These are phyloP conservation scores for Epirrhoe tristata DNA, from an alignment of 2,888 invertebrate species.

Conservation along the genomic window DNA sequence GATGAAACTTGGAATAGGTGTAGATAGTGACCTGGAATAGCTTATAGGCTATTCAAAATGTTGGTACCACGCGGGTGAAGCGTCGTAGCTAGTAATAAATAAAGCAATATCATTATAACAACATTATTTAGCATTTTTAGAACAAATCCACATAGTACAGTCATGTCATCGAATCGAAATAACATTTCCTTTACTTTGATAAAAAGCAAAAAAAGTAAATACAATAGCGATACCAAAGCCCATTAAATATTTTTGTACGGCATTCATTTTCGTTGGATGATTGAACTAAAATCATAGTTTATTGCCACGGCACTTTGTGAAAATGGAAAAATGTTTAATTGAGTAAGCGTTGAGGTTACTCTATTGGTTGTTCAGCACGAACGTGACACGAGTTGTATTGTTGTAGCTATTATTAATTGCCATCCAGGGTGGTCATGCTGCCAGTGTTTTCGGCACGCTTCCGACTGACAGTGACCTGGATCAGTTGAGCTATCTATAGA, in stretches of 20 bases:
- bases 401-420: too few relatives aligned
- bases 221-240: constrained; percentile 7
- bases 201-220: not conserved
- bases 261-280: constrained; percentile 14
- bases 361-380: not conserved
- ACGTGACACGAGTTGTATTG: not conserved
- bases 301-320: constrained; percentile 23
- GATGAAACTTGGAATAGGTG: too few relatives aligned
- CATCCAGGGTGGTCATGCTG: too few relatives aligned
- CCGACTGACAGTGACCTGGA: too few relatives aligned
- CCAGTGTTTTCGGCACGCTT: too few relatives aligned
- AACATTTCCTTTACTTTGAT: not conserved
- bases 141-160: not conserved
- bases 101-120: not conserved
- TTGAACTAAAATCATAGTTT: constrained; percentile 28
- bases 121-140: not conserved
- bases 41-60: too few relatives aligned
- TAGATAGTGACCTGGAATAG: too few relatives aligned
- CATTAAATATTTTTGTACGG: constrained; percentile 3
- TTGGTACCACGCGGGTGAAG: too few relatives aligned
- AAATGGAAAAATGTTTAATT: constrained; percentile 33
- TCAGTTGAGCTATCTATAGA: too few relatives aligned
- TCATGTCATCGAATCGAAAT: not conserved
- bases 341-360: constrained; percentile 12
- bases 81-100: too few relatives aligned